A percentile compares a stretch with the other conserved stretches of the same genome.
Evolutionary conservation across 2,113 vertebrate species (phyloP).

Genomic region (Stictonetta naevosa): DNA sequence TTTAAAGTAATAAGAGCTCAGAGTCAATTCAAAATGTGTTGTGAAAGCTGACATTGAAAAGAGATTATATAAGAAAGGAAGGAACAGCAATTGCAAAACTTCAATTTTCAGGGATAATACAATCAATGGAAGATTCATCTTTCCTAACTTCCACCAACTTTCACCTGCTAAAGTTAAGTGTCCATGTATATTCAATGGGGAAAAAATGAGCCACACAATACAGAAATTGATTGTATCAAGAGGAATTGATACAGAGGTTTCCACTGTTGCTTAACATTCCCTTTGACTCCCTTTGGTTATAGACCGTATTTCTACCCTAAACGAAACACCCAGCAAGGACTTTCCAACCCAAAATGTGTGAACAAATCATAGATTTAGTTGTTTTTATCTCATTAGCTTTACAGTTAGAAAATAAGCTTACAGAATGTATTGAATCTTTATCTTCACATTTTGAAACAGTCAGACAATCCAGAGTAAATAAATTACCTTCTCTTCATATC

Average conservation of each 20-base stretch:
- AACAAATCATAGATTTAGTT: neutral
- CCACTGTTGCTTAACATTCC: neutral
- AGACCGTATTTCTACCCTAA: neutral
- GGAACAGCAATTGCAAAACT: neutral
- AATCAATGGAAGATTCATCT: neutral
- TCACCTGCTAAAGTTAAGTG: neutral
- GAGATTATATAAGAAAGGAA: neutral
- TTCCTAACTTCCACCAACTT: neutral
- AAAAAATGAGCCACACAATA: neutral
- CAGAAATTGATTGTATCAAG: neutral
- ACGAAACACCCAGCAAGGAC: fast-evolving
- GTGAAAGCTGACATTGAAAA: neutral
- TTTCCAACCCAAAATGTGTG: neutral
- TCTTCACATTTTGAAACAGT: neutral
- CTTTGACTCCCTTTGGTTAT: neutral
- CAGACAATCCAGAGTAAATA: neutral
- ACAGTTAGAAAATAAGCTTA: neutral
- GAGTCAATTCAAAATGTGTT: neutral
- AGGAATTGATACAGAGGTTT: neutral
- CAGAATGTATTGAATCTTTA: neutral
- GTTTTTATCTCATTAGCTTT: neutral
- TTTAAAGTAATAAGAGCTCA: neutral
- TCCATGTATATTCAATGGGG: neutral
- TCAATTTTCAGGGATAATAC: neutral
- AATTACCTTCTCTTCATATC: neutral